Evolutionary conservation across 23 tunicate species (phyloP), one percentile per base, ranked within the genome.

Genomic region (Trididemnum clinides): DNA sequence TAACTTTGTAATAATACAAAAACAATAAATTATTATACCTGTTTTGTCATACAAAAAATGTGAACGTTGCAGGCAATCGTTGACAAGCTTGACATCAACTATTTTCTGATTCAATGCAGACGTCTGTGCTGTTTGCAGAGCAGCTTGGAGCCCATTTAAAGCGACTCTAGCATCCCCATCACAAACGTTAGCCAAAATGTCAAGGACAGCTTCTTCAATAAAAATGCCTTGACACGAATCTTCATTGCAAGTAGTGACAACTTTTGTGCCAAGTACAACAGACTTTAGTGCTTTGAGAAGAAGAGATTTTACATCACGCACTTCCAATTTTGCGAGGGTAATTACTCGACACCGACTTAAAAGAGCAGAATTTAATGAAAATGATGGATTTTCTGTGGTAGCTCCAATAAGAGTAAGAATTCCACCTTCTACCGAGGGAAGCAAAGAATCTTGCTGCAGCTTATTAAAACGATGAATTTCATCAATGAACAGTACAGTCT

Each of bases 151-250:
- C 15, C 89, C 95, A 85, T 85, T 90, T 58, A 90, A 50, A 20
- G 95, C 95, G 78, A 33, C 71, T 57, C 95, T 38, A 6, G 95
- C 95, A 90, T 90, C 95, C 2, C 95, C 95, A 72, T 90, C 89
- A 80, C 95, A 90, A 19, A 78, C 33, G 33, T 72, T 80, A 19
- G 95, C 86, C 44, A 90, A 84, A 6, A 72, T 18, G 23, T 79
- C 66, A 20, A 90, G 0, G 31, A 86, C 86, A 35, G 77, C 57
- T 28, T 85, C 81, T 12, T 57, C 18, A 33, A 90, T 79, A 31
- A 2, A 31, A 27, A 86, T n/a, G 22, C 50, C 27, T 28, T 64
- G 36, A 12, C 19, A 1, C 25, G 27, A 2, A 0, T 50, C 33
- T 20, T 32, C 51, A 37, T 59, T 63, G 6, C 10, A 34, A 21